Evolutionary conservation across 2,113 vertebrate species (phyloP), one percentile per base, ranked within the genome.

Genomic region (Microcebus griseorufus): DNA sequence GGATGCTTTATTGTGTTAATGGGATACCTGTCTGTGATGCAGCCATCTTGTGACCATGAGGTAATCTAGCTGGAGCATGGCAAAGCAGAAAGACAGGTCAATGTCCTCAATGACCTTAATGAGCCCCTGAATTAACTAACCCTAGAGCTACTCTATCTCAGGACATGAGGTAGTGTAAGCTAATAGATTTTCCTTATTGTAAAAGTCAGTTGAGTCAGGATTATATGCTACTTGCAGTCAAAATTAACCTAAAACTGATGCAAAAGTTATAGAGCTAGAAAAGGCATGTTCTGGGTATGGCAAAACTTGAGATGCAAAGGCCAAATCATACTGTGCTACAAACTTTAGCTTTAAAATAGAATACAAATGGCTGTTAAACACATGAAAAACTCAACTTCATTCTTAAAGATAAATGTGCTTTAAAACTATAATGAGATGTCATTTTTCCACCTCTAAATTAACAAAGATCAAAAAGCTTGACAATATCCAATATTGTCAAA

Each of bases 241-340:
- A 96, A 88, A 95, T 72, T 60, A 94, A 82, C 72, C 60, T 53
- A 80, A 94, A 90, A 90, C 12, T n/a, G n/a, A 95, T 39, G 6
- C 42, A 84, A 95, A 90, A 88, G 22, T 55, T 95, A 34, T 53
- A n/a, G 45, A 79, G 45, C 79, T 64, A 70, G 22, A 64, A 89
- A 89, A 92, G 37, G 1, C 51, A 69, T n/a, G 37, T 69, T 65
- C 79, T 70, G 37, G 9, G 5, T 90, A 78, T 69, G n/a, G 37
- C 42, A 88, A 29, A 58, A 84, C 76, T 75, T 83, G 39, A 1
- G 25, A 51, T 80, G 9, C 12, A 69, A 93, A 89, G 69, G 34
- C 23, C 29, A 87, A 62, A 64, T 72, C 34, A 81, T 45, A 64
- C 25, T 80, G n/a, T 87, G 76, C 20, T 22, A 73, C n/a, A 79